Percentiles rank a stretch among this genome's conserved stretches.
phyloP scores from a whole-genome alignment of 2,113 vertebrate genomes.

The Scomber japonicus region DNA sequence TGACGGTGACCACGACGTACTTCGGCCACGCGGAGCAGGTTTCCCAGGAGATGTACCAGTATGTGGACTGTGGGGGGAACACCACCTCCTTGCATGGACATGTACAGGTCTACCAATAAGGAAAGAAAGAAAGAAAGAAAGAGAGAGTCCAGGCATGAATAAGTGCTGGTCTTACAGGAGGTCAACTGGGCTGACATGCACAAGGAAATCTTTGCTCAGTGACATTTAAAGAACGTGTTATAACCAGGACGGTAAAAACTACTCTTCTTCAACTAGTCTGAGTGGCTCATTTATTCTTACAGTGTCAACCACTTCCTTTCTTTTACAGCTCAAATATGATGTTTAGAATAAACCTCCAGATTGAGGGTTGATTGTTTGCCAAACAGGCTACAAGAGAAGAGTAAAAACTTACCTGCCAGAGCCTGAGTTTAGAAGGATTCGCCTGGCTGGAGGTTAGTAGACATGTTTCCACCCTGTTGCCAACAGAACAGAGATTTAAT shows the following conservation, averaged over 20 bases:
- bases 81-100: slow-evolving; percentile 90
- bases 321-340: neutral
- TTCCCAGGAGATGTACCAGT: slow-evolving; percentile 95
- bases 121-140: neutral
- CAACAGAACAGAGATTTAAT: neutral
- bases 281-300: slow-evolving; percentile 41
- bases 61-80: slow-evolving; percentile 95
- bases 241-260: neutral
- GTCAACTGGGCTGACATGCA: neutral
- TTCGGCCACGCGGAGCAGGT: slow-evolving; percentile 94
- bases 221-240: neutral
- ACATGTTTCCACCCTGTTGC: slow-evolving; percentile 18
- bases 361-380: neutral
- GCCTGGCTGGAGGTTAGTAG: neutral
- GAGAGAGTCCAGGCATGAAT: neutral
- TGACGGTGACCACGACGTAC: slow-evolving; percentile 93
- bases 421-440: neutral
- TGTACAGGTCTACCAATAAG: slow-evolving; percentile 71
- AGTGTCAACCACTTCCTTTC: slow-evolving; percentile 15
- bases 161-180: neutral
- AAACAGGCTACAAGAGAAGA: neutral
- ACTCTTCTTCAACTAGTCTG: slow-evolving; percentile 21
- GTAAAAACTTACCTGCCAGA: neutral
- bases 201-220: slow-evolving; percentile 4
- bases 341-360: slow-evolving; percentile 7